Evolutionary conservation across 2,888 invertebrate species (phyloP).

Genomic region (Trichopria drosophilae): DNA sequence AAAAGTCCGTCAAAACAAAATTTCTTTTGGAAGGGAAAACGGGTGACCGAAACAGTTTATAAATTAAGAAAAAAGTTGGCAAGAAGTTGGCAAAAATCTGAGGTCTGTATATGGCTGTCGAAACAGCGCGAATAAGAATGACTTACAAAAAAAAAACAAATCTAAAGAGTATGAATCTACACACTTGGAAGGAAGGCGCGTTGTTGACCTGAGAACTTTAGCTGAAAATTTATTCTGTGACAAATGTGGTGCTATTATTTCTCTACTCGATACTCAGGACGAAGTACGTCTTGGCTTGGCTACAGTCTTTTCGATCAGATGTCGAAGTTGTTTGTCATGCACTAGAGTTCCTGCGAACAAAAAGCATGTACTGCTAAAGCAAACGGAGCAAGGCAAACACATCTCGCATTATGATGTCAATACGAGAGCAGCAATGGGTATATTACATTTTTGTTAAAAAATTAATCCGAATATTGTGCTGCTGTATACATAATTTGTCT

Average conservation of each 20-base stretch:
- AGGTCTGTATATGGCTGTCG: not conserved
- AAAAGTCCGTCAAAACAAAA: no score
- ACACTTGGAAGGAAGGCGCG: slow-evolving; percentile 21
- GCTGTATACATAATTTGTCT: not conserved
- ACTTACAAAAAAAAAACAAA: not conserved
- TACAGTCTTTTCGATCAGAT: slow-evolving; percentile 23
- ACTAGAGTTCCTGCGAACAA: not conserved
- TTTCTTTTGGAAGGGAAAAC: slow-evolving; percentile 20
- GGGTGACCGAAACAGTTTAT: slow-evolving; percentile 12
- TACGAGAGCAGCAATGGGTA: slow-evolving; percentile 14
- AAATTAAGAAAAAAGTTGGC: slow-evolving; percentile 3
- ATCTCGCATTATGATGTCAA: slow-evolving; percentile 12
- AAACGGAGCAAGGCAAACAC: not conserved
- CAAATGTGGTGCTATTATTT: slow-evolving; percentile 21
- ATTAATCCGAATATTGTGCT: not conserved
- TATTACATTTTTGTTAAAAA: not conserved
- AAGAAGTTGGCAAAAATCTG: no score
- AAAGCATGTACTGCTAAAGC: not conserved
- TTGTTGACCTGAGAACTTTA: slow-evolving; percentile 24
- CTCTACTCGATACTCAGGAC: slow-evolving; percentile 13
- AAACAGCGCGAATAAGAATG: not conserved
- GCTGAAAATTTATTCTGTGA: slow-evolving; percentile 24
- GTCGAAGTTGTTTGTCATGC: slow-evolving; percentile 1
- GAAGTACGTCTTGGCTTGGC: slow-evolving; percentile 26
- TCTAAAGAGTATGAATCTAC: not conserved